Conservation (phyloP, 2,888 invertebrate species). For the Callimorpha dominula region DNA sequence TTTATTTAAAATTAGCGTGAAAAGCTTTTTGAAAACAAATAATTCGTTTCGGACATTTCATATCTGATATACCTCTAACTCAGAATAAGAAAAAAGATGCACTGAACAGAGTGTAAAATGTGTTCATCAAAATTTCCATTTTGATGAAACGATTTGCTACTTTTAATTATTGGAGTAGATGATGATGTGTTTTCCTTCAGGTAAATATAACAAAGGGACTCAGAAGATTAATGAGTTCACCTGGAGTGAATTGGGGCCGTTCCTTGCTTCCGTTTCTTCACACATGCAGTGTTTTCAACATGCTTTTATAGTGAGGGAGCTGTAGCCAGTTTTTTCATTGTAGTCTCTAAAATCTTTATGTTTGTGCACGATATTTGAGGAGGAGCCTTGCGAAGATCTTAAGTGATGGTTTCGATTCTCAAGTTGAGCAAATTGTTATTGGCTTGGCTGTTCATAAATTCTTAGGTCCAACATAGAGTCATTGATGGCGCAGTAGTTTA, state of each 20-base stretch:
- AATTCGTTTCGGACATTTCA: no score
- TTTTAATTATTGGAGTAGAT: conserved; percentile 19
- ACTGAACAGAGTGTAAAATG: no score
- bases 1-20: no score
- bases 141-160: no score
- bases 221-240: conserved; percentile 43
- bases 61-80: no score
- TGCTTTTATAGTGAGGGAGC: neutral
- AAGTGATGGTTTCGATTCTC: neutral
- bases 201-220: conserved; percentile 36
- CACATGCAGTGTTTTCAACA: neutral
- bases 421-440: neutral
- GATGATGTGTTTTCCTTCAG: conserved; percentile 24
- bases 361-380: neutral
- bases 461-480: no score
- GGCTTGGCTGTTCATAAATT: no score
- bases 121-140: neutral
- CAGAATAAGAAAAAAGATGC: no score
- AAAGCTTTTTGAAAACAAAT: no score
- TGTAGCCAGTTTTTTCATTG: neutral
- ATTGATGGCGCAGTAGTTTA: no score
- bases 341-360: neutral
- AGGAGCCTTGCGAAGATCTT: neutral
- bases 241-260: conserved; percentile 26
- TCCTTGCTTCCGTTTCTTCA: conserved; percentile 25